Conservation (phyloP, 2,113 vertebrate species). For the Apodemus speciosus region DNA sequence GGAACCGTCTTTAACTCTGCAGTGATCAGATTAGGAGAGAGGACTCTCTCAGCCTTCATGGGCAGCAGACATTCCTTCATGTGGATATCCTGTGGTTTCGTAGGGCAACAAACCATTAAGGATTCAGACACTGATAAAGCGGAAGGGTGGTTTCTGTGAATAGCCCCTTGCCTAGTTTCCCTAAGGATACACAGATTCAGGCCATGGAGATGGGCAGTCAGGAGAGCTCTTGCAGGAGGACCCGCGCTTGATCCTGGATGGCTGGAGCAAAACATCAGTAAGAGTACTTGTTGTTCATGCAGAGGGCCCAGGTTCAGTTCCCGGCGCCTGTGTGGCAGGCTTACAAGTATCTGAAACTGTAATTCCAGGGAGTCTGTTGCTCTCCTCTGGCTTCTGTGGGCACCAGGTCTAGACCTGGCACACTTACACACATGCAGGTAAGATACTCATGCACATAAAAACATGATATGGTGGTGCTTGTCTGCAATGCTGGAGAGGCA, state of each 20-base stretch:
- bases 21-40: not conserved
- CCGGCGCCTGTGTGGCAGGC: not conserved
- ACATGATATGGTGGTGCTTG: not conserved
- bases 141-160: constrained; percentile 35
- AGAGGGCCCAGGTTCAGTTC: not conserved
- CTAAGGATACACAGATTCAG: not conserved
- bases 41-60: not conserved
- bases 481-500: not conserved
- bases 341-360: not conserved
- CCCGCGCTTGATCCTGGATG: too few species aligned
- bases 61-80: not conserved
- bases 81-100: constrained; percentile 40
- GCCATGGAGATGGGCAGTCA: not conserved
- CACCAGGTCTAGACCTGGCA: not conserved
- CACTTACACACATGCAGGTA: not conserved
- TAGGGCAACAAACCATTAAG: not conserved
- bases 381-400: too few species aligned
- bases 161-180: constrained; percentile 40
- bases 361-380: not conserved
- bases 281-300: not conserved
- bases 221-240: not conserved
- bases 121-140: not conserved
- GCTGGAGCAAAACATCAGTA: not conserved
- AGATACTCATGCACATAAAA: not conserved
- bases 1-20: not conserved